phyloP scores from a whole-genome alignment of 2,113 vertebrate genomes.

The Zosterops hypoxanthus region DNA sequence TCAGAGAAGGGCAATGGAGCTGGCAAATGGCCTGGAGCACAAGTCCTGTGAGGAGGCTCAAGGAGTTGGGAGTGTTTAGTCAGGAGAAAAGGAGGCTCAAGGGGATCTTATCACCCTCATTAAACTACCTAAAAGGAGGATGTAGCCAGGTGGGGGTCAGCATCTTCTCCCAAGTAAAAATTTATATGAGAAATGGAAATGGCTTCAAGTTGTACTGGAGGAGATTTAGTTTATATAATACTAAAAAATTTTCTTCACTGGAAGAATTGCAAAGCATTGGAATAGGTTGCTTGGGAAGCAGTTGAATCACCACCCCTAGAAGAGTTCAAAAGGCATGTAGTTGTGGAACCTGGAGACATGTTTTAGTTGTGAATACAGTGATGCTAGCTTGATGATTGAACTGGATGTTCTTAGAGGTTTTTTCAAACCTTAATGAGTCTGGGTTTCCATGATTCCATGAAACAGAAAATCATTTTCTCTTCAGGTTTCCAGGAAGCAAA shows the following conservation, averaged over 20 bases:
- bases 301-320: not conserved
- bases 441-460: not conserved
- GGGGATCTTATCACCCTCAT: not conserved
- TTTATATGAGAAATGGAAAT: not conserved
- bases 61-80: not conserved
- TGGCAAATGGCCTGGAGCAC: not conserved
- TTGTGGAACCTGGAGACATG: not conserved
- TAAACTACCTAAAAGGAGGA: not conserved
- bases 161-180: not conserved
- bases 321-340: not conserved
- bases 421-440: not conserved
- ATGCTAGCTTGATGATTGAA: not conserved
- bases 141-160: not conserved
- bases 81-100: not conserved
- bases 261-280: not conserved
- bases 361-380: not conserved
- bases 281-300: not conserved
- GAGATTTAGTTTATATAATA: not conserved
- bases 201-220: accelerated
- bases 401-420: not conserved
- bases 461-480: not conserved
- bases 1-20: not conserved
- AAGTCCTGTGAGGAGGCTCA: not conserved
- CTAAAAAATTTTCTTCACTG: not conserved
- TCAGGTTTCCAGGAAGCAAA: not conserved